Evolutionary conservation across 2,797 vertebrate genomes (phyloP).

Genomic region (Pelobates cultripes): DNA sequence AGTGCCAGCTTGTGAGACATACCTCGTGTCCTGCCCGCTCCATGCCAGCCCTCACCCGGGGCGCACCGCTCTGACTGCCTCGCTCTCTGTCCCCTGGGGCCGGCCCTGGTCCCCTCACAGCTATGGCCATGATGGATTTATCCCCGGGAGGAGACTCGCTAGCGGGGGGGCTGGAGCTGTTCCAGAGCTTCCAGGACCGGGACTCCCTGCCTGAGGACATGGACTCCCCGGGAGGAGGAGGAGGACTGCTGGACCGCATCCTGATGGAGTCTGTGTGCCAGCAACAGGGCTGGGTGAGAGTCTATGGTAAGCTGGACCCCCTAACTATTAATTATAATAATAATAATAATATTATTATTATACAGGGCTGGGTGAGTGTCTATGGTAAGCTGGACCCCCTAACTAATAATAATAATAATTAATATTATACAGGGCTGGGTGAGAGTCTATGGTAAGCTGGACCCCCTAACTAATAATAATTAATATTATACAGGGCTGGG

Average conservation of each 20-base stretch:
- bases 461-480: no score
- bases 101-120: conserved; percentile 8
- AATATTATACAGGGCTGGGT: no score
- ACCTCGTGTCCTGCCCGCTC: neutral
- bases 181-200: conserved; percentile 60
- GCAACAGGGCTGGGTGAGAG: conserved; percentile 90
- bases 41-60: conserved; percentile 43
- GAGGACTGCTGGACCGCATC: conserved; percentile 81
- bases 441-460: no score
- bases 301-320: conserved; percentile 81
- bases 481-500: no score
- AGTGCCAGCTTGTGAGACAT: neutral
- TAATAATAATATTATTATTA: no score
- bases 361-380: no score
- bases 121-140: conserved; percentile 41
- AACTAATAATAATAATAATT: no score
- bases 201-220: conserved; percentile 72
- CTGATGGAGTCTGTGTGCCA: conserved; percentile 87
- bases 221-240: conserved; percentile 72
- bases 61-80: neutral
- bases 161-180: conserved; percentile 39
- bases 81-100: conserved; percentile 53
- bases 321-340: no score
- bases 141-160: conserved; percentile 50
- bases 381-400: no score